Base-by-base conservation (phyloP, 1,140 invertebrate species). In the Eciton burchellii region DNA sequence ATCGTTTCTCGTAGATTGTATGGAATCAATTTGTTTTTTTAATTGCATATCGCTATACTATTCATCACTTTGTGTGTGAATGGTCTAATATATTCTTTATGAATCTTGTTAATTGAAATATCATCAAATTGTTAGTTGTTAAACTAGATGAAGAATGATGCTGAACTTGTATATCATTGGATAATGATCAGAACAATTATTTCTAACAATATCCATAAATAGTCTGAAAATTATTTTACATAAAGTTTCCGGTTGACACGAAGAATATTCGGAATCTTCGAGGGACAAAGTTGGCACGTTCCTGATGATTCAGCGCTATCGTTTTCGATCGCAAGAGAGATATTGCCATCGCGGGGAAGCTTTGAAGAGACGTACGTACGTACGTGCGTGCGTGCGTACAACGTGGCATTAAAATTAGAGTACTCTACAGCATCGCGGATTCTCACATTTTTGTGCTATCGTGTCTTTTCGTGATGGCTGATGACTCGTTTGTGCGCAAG, bases 361-460 rank as follows among this genome's bases (percentile, higher is more conserved):
- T 77, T 66, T 2, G 35, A 63, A 79, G 0, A 70, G 3, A 9
- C 29, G 21, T 66, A 16, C 35, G 35, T 66, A 16, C 35, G 35
- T 70, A 49, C 49, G 49, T 54, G 8, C 52, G 52, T 52, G 35
- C 41, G 8, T n/a, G 29, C 59, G 62, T 35, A 11, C 35, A 16
- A 56, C 35, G 63, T 47, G 11, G 49, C 35, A 49, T 70, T 79
- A 77, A 77, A 77, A 68, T 68, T 68, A 68, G 35, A 70, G 35
- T 56, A 1, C 12, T 57, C 26, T 8, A 19, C 21, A 66, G 52
- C 11, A 6, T 65, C 29, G 45, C 26, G 11, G 3, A 68, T 56
- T 19, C 0, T 12, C 0, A n/a, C 24, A 21, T 29, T 16, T 8
- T 49, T n/a, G 1, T 45, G 21, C 24, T 6, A 1, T 0, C 19